Base-by-base conservation (phyloP, 2,888 invertebrate genomes). In the Macaria liturata region DNA sequence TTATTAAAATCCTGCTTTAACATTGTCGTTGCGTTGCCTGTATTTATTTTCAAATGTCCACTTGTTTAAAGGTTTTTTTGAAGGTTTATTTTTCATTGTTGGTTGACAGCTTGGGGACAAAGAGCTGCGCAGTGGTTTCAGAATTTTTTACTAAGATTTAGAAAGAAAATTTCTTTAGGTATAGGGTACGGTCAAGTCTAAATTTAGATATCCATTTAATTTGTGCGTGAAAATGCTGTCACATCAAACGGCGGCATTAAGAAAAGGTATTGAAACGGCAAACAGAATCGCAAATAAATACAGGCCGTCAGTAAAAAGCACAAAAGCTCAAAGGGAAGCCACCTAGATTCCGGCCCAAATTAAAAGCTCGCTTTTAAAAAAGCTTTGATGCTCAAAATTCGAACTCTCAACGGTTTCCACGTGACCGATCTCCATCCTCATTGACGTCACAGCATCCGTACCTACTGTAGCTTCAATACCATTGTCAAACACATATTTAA, bases 401-500 rank as follows among this genome's bases (percentile, higher is more conserved):
- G 52, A 64, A 62, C 61, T 70, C 50, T 56, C 70, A 80, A 76
- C 74, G 65, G 67, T 73, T 77, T 78, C 76, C 76, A 73, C 68
- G 70, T 69, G 74, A 75, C 74, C 74, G 74, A 71, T 76, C 74
- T 75, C 70, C 68, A 72, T 68, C 69, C 71, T 72, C 71, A 83
- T 83, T 91, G 91, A 90, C 91, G 90, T 91, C 91, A 85, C 89
- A 89, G 86, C 86, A 82, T 76, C 86, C 70, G 77, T 76, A 78
- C 76, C 59, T 55, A 60, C 46, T 52, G 59, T 60, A 56, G 52
- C 78, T 72, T 74, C 78, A 80, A 63, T 77, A 72, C 83, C 87
- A 89, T 89, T 90, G 88, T 91, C 86, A 89, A 89, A 89, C 87
- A 89, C 87, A 87, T 89, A 90, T 90, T 89, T 89, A 89, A 90